Percentiles rank a stretch among this genome's conserved stretches.
Evolutionary conservation across 2,113 vertebrate species (phyloP).

Genomic region (Craseonycteris thonglongyai): DNA sequence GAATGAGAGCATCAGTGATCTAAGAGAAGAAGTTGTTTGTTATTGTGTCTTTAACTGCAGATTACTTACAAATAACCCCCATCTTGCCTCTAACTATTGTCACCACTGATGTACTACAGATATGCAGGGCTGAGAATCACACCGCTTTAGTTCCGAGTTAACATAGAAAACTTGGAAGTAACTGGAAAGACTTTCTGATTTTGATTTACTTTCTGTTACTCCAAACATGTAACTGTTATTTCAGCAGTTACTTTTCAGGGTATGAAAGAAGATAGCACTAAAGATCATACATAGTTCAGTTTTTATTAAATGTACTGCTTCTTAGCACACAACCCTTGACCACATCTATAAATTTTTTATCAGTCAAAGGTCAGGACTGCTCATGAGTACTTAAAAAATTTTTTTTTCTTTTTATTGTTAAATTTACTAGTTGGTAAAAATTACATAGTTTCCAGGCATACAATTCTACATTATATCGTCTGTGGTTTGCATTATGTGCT

Average conservation of each 20-base stretch:
- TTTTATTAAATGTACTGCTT: not conserved
- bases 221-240: not conserved
- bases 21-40: not conserved
- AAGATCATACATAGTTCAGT: not conserved
- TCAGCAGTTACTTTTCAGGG: not conserved
- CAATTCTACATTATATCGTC: too few species aligned
- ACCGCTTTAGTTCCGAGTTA: not conserved
- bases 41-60: not conserved
- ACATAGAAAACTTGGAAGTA: not conserved
- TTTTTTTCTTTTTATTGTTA: too few species aligned
- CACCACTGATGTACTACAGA: not conserved
- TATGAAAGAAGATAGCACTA: not conserved
- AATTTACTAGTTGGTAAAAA: too few species aligned
- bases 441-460: too few species aligned
- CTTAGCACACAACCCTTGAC: not conserved
- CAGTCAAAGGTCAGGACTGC: not conserved
- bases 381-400: too few species aligned
- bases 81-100: accelerated
- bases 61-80: not conserved
- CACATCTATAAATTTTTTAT: not conserved
- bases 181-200: not conserved
- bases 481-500: too few species aligned
- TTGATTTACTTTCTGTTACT: not conserved
- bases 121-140: not conserved
- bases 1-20: not conserved